These are phyloP conservation scores for Caenorhabditis brenneri DNA, from an alignment of 1,140 invertebrate species.

Conservation along the genomic window DNA sequence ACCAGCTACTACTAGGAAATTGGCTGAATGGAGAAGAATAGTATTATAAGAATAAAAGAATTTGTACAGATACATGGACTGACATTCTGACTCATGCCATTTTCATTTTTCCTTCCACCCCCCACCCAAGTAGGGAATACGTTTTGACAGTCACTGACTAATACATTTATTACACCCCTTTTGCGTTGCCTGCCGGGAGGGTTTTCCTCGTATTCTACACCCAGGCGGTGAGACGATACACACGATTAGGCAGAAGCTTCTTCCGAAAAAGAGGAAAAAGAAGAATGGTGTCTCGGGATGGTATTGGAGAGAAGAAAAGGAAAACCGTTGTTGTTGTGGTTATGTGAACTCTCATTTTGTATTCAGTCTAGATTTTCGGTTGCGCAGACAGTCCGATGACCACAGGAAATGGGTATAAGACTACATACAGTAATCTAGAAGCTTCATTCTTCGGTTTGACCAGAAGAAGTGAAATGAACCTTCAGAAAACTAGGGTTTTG, in stretches of 20 bases:
- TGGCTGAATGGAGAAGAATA: neutral
- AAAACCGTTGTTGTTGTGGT: slow-evolving; percentile 16
- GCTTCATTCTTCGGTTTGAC: too few species aligned
- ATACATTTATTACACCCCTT: slow-evolving; percentile 43
- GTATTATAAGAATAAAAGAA: neutral
- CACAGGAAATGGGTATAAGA: neutral
- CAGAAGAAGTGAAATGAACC: too few species aligned
- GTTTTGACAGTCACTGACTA: slow-evolving; percentile 34
- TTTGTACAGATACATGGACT: slow-evolving; percentile 26
- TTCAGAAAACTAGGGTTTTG: too few species aligned
- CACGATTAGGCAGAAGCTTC: slow-evolving; percentile 37
- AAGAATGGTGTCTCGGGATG: slow-evolving; percentile 25
- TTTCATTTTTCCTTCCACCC: neutral
- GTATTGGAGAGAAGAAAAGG: neutral
- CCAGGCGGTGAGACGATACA: slow-evolving; percentile 36
- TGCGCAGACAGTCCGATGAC: neutral
- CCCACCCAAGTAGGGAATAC: neutral
- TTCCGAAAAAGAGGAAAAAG: neutral
- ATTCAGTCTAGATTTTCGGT: neutral
- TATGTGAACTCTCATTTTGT: neutral
- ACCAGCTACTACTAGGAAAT: neutral
- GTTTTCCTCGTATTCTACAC: neutral
- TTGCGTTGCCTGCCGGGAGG: neutral
- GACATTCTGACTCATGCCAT: neutral
- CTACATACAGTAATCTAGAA: neutral